These are phyloP conservation scores for Xylocampa areola DNA, from an alignment of 2,888 invertebrate genomes.

Conservation along the genomic window DNA sequence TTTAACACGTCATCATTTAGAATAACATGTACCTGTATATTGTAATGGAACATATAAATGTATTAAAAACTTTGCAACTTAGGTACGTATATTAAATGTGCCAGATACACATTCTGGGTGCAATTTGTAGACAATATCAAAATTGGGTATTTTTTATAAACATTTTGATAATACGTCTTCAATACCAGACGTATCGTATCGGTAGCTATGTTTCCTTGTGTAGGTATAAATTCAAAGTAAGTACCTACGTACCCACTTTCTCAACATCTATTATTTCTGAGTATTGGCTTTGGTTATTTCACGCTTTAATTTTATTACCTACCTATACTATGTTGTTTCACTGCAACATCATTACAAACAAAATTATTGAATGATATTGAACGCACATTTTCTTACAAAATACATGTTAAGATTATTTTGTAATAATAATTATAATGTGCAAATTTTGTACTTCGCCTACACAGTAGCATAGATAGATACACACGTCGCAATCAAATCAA, in stretches of 20 bases:
- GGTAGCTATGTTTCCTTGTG: constrained; percentile 39
- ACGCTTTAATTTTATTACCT: constrained; percentile 80
- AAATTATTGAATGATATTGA: constrained; percentile 61
- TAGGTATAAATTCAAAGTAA: constrained; percentile 53
- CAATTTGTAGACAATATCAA: constrained; percentile 34
- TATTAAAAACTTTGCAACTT: constrained; percentile 44
- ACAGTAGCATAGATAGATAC: constrained; percentile 53
- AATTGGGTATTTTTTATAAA: constrained; percentile 36
- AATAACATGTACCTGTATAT: constrained; percentile 48
- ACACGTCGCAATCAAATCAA: constrained; percentile 54
- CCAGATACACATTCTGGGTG: constrained; percentile 50
- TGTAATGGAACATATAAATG: constrained; percentile 33
- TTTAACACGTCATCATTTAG: constrained; percentile 17
- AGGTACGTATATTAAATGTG: constrained; percentile 58
- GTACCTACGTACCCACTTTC: constrained; percentile 58
- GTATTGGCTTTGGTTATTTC: constrained; percentile 82
- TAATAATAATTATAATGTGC: constrained; percentile 63
- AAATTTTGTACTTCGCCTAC: constrained; percentile 73
- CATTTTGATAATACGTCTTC: constrained; percentile 29
- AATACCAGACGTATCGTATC: constrained; percentile 28
- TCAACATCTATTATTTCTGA: constrained; percentile 72
- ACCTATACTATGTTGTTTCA: constrained; percentile 66
- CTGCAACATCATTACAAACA: constrained; percentile 65
- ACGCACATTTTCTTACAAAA: constrained; percentile 55
- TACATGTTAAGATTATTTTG: constrained; percentile 54